These are phyloP conservation scores for Pelosia muscerda DNA, from an alignment of 2,888 invertebrate genomes.

Conservation along the genomic window DNA sequence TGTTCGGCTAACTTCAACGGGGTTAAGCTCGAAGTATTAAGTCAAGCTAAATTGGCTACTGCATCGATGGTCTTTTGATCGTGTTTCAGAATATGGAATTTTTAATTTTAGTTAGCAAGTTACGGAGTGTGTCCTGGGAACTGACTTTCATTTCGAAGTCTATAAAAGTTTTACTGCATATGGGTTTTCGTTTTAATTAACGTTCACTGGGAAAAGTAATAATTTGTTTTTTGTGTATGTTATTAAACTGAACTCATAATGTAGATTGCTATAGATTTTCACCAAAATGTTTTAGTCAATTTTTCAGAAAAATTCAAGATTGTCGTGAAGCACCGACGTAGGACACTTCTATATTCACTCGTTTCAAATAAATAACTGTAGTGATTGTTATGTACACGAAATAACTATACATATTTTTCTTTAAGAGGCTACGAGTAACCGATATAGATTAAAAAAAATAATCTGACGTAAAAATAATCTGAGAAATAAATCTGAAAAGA, in stretches of 20 bases:
- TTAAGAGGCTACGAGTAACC: too few species aligned
- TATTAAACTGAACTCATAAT: not conserved
- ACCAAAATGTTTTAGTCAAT: not conserved
- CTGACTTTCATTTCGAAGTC: constrained; percentile 15
- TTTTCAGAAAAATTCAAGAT: not conserved
- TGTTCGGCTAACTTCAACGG: constrained; percentile 40
- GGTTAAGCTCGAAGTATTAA: constrained; percentile 55
- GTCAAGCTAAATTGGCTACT: constrained; percentile 53
- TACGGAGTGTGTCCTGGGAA: constrained; percentile 14
- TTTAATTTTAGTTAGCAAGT: constrained; percentile 27
- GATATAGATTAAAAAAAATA: too few species aligned
- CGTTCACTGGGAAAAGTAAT: not conserved
- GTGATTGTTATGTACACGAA: too few species aligned
- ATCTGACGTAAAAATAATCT: too few species aligned
- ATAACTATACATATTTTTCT: too few species aligned
- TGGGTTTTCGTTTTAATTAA: constrained; percentile 16
- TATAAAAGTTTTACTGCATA: constrained; percentile 14
- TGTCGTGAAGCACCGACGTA: too few species aligned
- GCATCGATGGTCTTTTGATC: constrained; percentile 28
- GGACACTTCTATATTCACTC: too few species aligned
- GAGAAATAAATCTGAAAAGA: too few species aligned
- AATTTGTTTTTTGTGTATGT: not conserved
- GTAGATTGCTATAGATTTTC: not conserved
- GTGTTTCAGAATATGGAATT: constrained; percentile 27
- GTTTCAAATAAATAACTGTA: too few species aligned